A percentile compares a stretch with the other conserved stretches of the same genome.
Evolutionary conservation across 2,797 vertebrate genomes (phyloP).

Genomic region (Halcyon smyrnensis): DNA sequence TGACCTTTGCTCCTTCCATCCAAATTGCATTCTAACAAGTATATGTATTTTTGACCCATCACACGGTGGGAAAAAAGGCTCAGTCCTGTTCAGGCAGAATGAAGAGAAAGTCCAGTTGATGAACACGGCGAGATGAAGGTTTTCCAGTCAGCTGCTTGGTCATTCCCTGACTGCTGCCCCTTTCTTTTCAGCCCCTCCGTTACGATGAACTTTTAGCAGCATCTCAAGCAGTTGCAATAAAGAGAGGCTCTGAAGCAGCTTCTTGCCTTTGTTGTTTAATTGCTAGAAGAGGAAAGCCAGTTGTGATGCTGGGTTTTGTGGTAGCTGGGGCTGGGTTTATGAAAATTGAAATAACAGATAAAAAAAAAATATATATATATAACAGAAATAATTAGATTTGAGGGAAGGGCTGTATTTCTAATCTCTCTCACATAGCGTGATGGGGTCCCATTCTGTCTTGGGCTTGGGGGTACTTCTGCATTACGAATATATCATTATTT

Average conservation of each 20-base stretch:
- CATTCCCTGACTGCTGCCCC: neutral
- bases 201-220: neutral
- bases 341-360: neutral
- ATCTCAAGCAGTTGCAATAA: neutral
- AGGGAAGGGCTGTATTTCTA: neutral
- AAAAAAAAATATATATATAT: too few relatives aligned
- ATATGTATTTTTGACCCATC: slow-evolving; percentile 1
- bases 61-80: slow-evolving; percentile 1
- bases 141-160: neutral
- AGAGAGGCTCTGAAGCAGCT: neutral
- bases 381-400: neutral
- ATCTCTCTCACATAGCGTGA: neutral
- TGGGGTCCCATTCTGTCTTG: neutral
- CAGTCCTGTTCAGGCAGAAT: neutral
- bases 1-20: neutral
- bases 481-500: neutral
- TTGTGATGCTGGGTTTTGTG: neutral
- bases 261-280: neutral
- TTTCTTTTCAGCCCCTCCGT: neutral
- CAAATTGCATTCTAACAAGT: neutral
- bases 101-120: neutral
- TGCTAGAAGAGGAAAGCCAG: neutral
- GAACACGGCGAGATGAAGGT: neutral
- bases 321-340: neutral
- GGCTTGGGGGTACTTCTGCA: neutral